Evolutionary conservation across 1,140 invertebrate genomes (phyloP).

Genomic region (Drepana arcuata): DNA sequence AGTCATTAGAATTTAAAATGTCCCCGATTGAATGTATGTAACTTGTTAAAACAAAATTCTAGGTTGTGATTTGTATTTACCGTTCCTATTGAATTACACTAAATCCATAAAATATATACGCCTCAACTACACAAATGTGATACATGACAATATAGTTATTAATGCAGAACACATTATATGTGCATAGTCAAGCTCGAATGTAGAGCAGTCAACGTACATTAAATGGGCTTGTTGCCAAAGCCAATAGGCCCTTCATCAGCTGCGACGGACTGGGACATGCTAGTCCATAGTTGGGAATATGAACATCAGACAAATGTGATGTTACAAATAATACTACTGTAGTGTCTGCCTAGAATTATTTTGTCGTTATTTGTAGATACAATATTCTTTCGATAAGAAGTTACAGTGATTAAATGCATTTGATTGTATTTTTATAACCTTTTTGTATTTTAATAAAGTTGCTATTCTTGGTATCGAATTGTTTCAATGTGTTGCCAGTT

Average conservation of each 20-base stretch:
- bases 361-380: constrained; percentile 36
- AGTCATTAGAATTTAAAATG: constrained; percentile 66
- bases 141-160: no score
- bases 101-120: no score
- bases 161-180: no score
- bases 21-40: constrained; percentile 28
- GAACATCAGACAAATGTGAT: no score
- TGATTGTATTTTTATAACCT: constrained; percentile 70
- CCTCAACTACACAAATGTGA: no score
- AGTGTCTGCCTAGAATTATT: constrained; percentile 39
- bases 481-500: constrained; percentile 35
- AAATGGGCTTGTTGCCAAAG: no score
- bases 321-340: constrained; percentile 26
- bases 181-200: no score
- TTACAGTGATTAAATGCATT: constrained; percentile 68
- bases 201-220: no score
- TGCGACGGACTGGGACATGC: no score
- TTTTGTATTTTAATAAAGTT: constrained; percentile 72
- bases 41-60: constrained; percentile 39
- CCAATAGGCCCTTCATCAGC: no score
- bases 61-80: constrained; percentile 52
- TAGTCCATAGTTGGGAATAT: no score
- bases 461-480: constrained; percentile 57
- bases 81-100: no score
- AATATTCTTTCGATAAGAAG: constrained; percentile 47